Percentiles rank a stretch among this genome's conserved stretches.
Conservation (phyloP, 2,888 invertebrate genomes). For the Amiota mariae region DNA sequence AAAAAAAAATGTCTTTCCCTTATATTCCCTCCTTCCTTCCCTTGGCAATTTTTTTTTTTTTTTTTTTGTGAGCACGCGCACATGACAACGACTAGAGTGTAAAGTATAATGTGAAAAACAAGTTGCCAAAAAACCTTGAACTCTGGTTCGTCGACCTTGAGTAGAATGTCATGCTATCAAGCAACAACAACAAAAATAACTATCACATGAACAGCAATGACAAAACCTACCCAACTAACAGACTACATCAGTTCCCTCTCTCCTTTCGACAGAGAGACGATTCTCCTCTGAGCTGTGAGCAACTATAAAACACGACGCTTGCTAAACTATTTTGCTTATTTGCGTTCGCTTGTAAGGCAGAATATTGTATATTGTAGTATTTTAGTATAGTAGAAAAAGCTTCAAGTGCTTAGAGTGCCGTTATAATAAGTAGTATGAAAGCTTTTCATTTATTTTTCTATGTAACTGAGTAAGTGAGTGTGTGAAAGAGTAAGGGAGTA, state of each 20-base stretch:
- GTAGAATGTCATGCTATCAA: conserved; percentile 65
- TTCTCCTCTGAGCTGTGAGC: too few relatives aligned
- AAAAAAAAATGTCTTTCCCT: too few relatives aligned
- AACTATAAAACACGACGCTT: too few relatives aligned
- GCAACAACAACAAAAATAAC: conserved; percentile 28
- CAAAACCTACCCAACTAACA: background rate
- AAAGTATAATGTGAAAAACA: background rate
- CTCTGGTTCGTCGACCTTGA: conserved; percentile 74
- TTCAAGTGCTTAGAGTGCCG: background rate
- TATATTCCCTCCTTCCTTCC: too few relatives aligned
- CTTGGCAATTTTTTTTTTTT: too few relatives aligned
- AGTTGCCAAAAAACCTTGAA: conserved; percentile 68
- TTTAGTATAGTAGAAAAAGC: background rate
- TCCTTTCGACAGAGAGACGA: too few relatives aligned
- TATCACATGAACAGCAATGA: background rate
- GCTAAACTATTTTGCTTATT: too few relatives aligned
- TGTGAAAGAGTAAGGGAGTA: background rate
- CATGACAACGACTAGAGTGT: conserved; percentile 8
- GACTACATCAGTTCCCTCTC: too few relatives aligned
- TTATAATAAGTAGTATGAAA: background rate
- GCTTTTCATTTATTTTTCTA: too few relatives aligned
- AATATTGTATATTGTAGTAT: too few relatives aligned
- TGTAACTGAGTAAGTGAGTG: background rate
- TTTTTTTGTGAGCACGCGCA: conserved; percentile 5
- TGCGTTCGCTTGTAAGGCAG: too few relatives aligned